These are phyloP conservation scores for Erpetoichthys calabaricus DNA, from an alignment of 2,797 vertebrate species.

Conservation along the genomic window DNA sequence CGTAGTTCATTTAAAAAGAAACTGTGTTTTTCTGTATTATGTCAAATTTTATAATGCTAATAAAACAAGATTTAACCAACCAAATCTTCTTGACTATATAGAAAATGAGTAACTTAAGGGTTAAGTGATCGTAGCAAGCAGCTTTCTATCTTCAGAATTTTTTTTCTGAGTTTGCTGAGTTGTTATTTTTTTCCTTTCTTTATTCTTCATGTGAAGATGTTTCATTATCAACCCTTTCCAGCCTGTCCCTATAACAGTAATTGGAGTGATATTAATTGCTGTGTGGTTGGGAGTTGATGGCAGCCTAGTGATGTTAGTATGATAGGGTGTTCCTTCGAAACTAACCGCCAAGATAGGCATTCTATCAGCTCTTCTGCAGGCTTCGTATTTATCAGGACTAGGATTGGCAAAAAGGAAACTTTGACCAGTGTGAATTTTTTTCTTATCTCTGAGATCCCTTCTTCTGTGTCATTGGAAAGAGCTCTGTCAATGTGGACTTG, in stretches of 20 bases:
- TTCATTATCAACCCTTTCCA: slow-evolving; percentile 65
- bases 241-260: slow-evolving; percentile 71
- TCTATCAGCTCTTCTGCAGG: slow-evolving; percentile 84
- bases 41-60: background rate
- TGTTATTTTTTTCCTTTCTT: slow-evolving; percentile 21
- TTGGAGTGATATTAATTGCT: slow-evolving; percentile 78
- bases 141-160: slow-evolving; percentile 34
- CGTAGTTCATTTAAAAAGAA: background rate
- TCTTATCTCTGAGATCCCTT: slow-evolving; percentile 60
- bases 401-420: slow-evolving; percentile 82
- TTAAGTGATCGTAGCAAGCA: slow-evolving; percentile 46
- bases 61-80: background rate
- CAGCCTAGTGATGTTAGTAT: slow-evolving; percentile 58
- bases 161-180: slow-evolving; percentile 15
- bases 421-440: slow-evolving; percentile 76
- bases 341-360: slow-evolving; percentile 68
- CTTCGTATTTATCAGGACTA: slow-evolving; percentile 78
- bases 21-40: background rate
- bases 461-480: slow-evolving; percentile 30
- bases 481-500: slow-evolving; percentile 19
- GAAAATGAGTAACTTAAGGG: slow-evolving; percentile 11
- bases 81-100: background rate
- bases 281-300: slow-evolving; percentile 62
- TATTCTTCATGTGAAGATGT: slow-evolving; percentile 61
- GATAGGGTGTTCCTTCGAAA: slow-evolving; percentile 58